phyloP scores from a whole-genome alignment of 2,113 vertebrate genomes.

The Rana temporaria region DNA sequence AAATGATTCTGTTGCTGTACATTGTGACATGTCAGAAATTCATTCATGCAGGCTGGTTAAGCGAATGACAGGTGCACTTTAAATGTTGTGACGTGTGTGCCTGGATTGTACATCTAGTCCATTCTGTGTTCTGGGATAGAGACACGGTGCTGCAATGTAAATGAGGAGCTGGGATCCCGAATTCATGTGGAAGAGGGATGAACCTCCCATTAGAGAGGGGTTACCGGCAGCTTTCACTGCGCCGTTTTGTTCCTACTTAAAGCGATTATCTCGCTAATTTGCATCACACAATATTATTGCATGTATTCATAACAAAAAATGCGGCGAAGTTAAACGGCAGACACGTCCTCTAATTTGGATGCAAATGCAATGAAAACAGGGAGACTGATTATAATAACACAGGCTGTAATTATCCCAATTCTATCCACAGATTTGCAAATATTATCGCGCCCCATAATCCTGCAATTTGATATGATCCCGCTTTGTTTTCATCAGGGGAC shows the following conservation, averaged over 20 bases:
- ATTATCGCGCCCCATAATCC: conserved; percentile 24
- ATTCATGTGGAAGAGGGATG: not conserved
- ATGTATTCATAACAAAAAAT: conserved; percentile 16
- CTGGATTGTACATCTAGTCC: no score
- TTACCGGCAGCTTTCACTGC: not conserved
- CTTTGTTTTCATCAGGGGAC: not conserved
- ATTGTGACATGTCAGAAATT: no score
- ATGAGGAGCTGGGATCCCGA: not conserved
- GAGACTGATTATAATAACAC: conserved; percentile 44
- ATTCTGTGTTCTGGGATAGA: no score
- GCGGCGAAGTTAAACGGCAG: conserved; percentile 7
- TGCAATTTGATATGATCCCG: conserved; percentile 4
- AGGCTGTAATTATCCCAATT: conserved; percentile 38
- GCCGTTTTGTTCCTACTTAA: conserved; percentile 35
- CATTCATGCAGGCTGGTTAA: no score
- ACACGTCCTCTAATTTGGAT: conserved; percentile 34
- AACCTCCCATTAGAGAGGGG: conserved; percentile 2
- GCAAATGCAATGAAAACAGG: conserved; percentile 44
- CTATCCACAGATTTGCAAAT: conserved; percentile 28
- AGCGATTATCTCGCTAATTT: conserved; percentile 42
- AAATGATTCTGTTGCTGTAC: no score
- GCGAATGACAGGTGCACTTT: no score
- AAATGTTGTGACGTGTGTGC: no score
- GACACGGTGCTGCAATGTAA: no score
- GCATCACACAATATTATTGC: conserved; percentile 43